Evolutionary conservation across 2,888 invertebrate species (phyloP).

Genomic region (Eledona agricola): DNA sequence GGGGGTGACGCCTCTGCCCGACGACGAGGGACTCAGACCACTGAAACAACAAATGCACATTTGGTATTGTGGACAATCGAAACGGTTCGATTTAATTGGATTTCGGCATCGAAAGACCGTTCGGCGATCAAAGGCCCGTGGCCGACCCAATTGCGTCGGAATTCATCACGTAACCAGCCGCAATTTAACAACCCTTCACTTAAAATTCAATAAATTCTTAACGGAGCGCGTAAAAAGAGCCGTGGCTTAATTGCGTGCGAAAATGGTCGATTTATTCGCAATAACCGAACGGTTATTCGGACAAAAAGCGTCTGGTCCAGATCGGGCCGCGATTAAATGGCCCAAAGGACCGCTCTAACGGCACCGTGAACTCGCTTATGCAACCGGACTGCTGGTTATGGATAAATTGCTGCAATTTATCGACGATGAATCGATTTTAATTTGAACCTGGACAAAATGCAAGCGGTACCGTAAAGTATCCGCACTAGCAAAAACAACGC

Average conservation of each 20-base stretch:
- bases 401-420: conserved; percentile 23
- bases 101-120: conserved; percentile 5
- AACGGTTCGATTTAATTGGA: conserved; percentile 11
- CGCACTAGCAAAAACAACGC: too few species aligned
- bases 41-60: conserved; percentile 60
- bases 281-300: conserved; percentile 24
- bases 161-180: conserved; percentile 6
- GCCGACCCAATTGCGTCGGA: background rate
- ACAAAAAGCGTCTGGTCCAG: conserved; percentile 17
- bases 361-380: conserved; percentile 25
- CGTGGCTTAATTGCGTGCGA: conserved; percentile 22
- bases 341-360: conserved; percentile 24
- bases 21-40: conserved; percentile 67
- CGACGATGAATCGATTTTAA: background rate
- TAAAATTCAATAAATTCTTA: conserved; percentile 1
- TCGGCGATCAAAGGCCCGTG: background rate
- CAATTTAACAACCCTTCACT: conserved; percentile 4
- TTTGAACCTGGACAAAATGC: background rate
- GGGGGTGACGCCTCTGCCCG: conserved; percentile 73
- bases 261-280: conserved; percentile 21
- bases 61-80: too few species aligned
- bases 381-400: conserved; percentile 6
- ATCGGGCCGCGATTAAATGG: conserved; percentile 7
- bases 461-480: too few species aligned
- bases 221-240: background rate